Evolutionary conservation across 2,797 vertebrate genomes (phyloP), one percentile per base, ranked within the genome.

Genomic region (Forpus xanthops): DNA sequence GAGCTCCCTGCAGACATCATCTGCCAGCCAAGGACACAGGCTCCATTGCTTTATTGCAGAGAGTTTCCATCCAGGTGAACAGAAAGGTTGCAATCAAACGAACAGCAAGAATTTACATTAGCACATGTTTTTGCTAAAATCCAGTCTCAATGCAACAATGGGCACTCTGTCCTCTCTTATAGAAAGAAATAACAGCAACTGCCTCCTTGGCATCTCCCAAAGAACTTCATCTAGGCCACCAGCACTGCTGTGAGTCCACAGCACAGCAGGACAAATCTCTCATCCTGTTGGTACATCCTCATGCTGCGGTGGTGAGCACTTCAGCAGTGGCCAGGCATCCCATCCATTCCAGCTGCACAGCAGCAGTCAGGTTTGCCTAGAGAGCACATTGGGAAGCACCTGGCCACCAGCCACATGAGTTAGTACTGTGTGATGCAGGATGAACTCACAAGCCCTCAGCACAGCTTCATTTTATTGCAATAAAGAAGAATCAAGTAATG

Each of bases 401-500:
- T 91, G 85, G 94, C 82, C 82, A 30, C 2, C 24, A 73, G 92
- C 94, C 91, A 90, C 24, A 5, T 0, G 10, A 39, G n/a, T 19
- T 41, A 68, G 62, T 1, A 6, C 62, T 75, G 17, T 0, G 0
- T 27, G 55, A 52, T 35, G 55, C 53, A 86, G 70, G 87, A 95
- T 87, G 77, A 86, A 84, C 82, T 96, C 76, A 1, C 0, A 0
- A 71, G 56, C 68, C 39, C 0, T 0, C 39, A 66, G 74, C 23
- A 12, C 1, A 0, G 82, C 92, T 94, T 95, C 85, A 92, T 93
- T 77, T 87, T 90, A 90, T 77, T 58, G 84, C 93, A 93, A 74
- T 95, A 86, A 96, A 85, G 87, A 64, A 74, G 39, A 84, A 85
- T 37, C 66, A 16, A 65, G 70, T 64, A 71, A 85, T 70, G 92